Base-by-base conservation (phyloP, 2,888 invertebrate genomes). In the Horisme vitalbata region DNA sequence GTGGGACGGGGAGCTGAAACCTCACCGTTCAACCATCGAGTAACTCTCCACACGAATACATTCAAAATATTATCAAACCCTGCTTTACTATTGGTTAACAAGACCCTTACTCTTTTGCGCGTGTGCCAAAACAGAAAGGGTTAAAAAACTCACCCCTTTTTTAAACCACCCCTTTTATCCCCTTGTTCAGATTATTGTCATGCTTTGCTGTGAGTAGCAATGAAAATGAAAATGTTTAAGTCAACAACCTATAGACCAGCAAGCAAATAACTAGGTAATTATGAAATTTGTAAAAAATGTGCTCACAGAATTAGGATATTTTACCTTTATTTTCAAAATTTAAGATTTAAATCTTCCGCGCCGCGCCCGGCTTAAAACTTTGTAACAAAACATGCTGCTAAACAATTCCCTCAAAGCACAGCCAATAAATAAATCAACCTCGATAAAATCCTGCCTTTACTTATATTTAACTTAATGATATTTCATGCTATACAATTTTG, bases 71-170 rank as follows among this genome's bases (percentile, higher is more conserved):
- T 69, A 56, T 47, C 57, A 69, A 76, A 71, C 65, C 60, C 78
- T 73, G 75, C 62, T 55, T 67, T 85, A 71, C 77, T 51, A 89
- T 89, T 89, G 89, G 89, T 72, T 70, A 75, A 70, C 63, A 68
- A 70, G 65, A 58, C 76, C 79, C 79, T 70, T 77, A 75, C 79
- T 75, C 79, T 67, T 77, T 77, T 88, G 88, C 87, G 88, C 87
- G 73, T 88, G 89, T 89, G 87, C 86, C 83, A 87, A 88, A 83
- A 83, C 79, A 41, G 63, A 77, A 87, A 86, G 88, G 90, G 87
- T 86, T 85, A 79, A 79, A 79, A 71, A 75, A 69, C 63, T 67
- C 63, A 82, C 83, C 86, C 88, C 78, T 81, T 85, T 83, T 78
- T 78, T 77, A 67, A 55, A 68, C 54, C 71, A 75, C 71, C 79